phyloP scores from a whole-genome alignment of 2,888 invertebrate species.

The Euproctis similis region DNA sequence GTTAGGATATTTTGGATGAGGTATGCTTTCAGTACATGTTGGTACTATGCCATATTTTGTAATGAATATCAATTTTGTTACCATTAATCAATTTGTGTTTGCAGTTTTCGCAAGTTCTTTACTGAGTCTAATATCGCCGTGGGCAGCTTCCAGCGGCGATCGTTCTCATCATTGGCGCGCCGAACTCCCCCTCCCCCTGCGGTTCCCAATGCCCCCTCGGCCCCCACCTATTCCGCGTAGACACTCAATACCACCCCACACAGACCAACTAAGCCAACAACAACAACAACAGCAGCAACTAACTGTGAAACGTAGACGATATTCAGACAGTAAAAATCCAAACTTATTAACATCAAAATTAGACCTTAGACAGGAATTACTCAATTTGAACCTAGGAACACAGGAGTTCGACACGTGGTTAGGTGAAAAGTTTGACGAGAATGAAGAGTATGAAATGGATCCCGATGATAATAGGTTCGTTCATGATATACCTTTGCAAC shows the following conservation, averaged over 20 bases:
- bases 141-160: constrained; percentile 86
- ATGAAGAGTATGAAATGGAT: constrained; percentile 25
- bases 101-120: constrained; percentile 92
- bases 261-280: too few relatives aligned
- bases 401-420: constrained; percentile 55
- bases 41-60: too few relatives aligned
- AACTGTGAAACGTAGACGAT: constrained; percentile 24
- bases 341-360: constrained; percentile 25
- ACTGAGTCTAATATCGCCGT: constrained; percentile 84
- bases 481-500: constrained; percentile 50
- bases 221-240: constrained; percentile 63
- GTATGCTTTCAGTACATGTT: too few relatives aligned
- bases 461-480: constrained; percentile 36
- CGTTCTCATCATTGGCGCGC: constrained; percentile 81
- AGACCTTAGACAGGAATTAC: constrained; percentile 56
- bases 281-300: too few relatives aligned
- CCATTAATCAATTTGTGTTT: too few relatives aligned
- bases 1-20: too few relatives aligned
- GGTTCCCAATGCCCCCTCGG: constrained; percentile 77
- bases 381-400: constrained; percentile 43
- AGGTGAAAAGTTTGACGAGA: constrained; percentile 45
- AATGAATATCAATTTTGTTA: too few relatives aligned
- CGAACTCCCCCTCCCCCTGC: constrained; percentile 65
- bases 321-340: constrained; percentile 36
- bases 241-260: constrained; percentile 39